Base-by-base conservation (phyloP, 2,888 invertebrate genomes). In the Metalampra italica region DNA sequence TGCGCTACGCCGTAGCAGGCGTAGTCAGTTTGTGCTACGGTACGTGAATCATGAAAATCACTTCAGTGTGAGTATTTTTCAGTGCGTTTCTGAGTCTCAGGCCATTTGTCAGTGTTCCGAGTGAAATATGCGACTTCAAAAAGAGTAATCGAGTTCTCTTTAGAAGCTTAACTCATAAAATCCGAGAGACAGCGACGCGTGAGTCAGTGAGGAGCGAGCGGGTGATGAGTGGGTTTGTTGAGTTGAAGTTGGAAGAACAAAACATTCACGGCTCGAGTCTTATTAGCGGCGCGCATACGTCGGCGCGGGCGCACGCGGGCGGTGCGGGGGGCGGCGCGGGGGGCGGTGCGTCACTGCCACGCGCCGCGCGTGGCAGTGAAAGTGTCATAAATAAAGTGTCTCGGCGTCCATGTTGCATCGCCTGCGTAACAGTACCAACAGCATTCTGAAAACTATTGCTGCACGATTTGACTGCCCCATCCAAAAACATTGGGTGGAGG, bases 221-320 rank as follows among this genome's bases (percentile, higher is more conserved):
- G 13, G 39, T 39, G 39, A 39, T 39, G 39, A 39, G 39, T 39
- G 15, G 13, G n/a, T 22, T 45, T 38, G 29, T 29, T 9, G 29
- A 22, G 29, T 39, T 54, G 54, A 53, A 57, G 63, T 59, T 58
- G 57, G 46, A 55, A 49, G 60, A 56, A 64, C 58, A 62, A 60
- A 61, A 58, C 62, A 54, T 51, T 55, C 55, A 52, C 60, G 57
- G 52, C 46, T 57, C 59, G 55, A 47, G 49, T 45, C 53, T 57
- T 57, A 50, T 52, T 62, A 56, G 56, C 55, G 60, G 22, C 5
- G 57, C 54, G 44, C 43, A 62, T 69, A 71, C 66, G 67, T 74
- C 68, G 67, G 57, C 56, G 45, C 49, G 50, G 54, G 45, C 41
- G 46, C 48, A 41, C 29, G 46, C 36, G 44, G 42, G 50, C 39